Percentiles rank a stretch among this genome's conserved stretches.
Evolutionary conservation across 2,888 invertebrate species (phyloP).

Genomic region (Cephus pulcher): DNA sequence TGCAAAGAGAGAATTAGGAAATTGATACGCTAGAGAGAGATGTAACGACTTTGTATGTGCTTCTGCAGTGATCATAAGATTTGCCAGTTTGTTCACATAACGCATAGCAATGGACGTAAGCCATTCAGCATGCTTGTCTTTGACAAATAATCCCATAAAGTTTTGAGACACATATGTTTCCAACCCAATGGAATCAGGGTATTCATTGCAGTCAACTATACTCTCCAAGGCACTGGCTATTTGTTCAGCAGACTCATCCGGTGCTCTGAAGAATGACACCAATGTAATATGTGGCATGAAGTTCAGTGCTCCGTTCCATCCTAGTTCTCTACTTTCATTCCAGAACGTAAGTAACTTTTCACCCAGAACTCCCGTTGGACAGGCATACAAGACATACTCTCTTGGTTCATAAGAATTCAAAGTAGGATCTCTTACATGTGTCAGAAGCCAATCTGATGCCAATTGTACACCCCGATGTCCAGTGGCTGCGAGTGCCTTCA

Average conservation of each 20-base stretch:
- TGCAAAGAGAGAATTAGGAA: slow-evolving; percentile 78
- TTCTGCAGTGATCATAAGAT: slow-evolving; percentile 79
- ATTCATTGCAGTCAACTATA: slow-evolving; percentile 79
- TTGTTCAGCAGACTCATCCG: slow-evolving; percentile 79
- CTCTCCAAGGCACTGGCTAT: slow-evolving; percentile 79
- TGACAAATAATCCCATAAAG: slow-evolving; percentile 92
- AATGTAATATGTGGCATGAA: slow-evolving; percentile 91
- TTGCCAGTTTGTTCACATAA: slow-evolving; percentile 84
- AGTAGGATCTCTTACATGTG: slow-evolving; percentile 87
- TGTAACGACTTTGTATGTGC: slow-evolving; percentile 88
- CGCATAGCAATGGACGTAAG: slow-evolving; percentile 82
- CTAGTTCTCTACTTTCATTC: slow-evolving; percentile 79
- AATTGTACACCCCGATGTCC: slow-evolving; percentile 89
- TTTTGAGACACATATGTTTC: slow-evolving; percentile 89
- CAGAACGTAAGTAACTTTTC: slow-evolving; percentile 82
- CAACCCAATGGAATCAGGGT: slow-evolving; percentile 71
- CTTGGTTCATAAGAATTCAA: slow-evolving; percentile 82
- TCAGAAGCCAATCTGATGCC: slow-evolving; percentile 91
- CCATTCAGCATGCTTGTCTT: slow-evolving; percentile 84
- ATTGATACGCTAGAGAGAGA: slow-evolving; percentile 90
- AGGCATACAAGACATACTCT: slow-evolving; percentile 89
- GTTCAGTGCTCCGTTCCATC: slow-evolving; percentile 93
- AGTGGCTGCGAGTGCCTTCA: slow-evolving; percentile 91
- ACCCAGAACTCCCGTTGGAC: slow-evolving; percentile 82
- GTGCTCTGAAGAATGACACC: slow-evolving; percentile 88